Percentiles rank a stretch among this genome's conserved stretches.
Conservation (phyloP, 2,797 vertebrate species). For the Rhinophrynus dorsalis region DNA sequence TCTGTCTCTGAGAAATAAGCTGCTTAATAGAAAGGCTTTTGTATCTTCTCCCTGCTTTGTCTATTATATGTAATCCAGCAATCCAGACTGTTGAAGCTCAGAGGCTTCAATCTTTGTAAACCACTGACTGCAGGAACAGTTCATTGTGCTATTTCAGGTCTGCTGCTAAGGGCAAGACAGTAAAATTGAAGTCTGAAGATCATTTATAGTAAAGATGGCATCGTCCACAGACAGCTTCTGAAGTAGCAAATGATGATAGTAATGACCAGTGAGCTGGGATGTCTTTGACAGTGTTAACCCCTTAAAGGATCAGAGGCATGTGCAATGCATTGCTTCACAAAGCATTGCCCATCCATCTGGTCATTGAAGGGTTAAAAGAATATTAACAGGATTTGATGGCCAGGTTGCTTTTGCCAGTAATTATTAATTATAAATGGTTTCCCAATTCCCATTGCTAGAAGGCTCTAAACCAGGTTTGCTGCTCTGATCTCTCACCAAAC, state of each 20-base stretch:
- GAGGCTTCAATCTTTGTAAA: constrained; percentile 12
- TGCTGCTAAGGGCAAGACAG: background rate
- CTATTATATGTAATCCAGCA: constrained; percentile 44
- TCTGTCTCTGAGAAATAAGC: constrained; percentile 46
- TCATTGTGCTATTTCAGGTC: constrained; percentile 19
- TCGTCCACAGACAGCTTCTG: background rate
- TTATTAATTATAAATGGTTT: constrained; percentile 39
- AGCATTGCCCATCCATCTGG: no score
- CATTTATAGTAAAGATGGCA: background rate
- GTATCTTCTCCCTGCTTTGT: constrained; percentile 26
- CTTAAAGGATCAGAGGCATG: no score
- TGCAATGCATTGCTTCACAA: no score
- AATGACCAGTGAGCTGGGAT: background rate
- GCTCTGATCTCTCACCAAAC: constrained; percentile 25
- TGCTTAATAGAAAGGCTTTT: constrained; percentile 37
- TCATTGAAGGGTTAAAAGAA: constrained; percentile 24
- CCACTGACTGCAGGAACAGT: background rate
- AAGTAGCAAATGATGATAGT: background rate
- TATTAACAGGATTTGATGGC: background rate
- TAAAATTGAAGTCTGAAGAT: background rate
- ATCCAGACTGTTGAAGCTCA: constrained; percentile 17
- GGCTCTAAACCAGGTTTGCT: constrained; percentile 21
- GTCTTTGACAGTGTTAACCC: background rate
- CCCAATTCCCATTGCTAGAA: constrained; percentile 16
- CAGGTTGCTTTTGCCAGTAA: background rate